These are phyloP conservation scores for Tyto alba DNA, from an alignment of 2,113 vertebrate genomes.

Conservation along the genomic window DNA sequence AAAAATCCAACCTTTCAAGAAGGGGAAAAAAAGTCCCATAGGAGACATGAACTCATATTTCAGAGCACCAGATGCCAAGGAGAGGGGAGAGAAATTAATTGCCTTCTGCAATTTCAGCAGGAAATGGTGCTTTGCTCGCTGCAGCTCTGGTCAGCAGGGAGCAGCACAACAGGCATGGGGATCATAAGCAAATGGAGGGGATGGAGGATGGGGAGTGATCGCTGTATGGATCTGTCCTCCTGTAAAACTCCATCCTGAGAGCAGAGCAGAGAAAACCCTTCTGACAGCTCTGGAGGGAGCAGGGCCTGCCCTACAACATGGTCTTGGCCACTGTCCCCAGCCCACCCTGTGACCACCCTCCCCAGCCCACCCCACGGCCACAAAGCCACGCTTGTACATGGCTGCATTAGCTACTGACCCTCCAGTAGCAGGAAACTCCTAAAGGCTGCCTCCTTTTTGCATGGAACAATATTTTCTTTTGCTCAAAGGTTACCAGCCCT, in stretches of 20 bases:
- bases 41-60: background rate
- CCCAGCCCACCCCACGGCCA: background rate
- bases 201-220: background rate
- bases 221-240: accelerated
- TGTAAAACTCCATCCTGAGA: background rate
- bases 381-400: background rate
- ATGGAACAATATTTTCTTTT: background rate
- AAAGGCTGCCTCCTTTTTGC: background rate
- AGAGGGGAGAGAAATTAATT: background rate
- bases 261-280: background rate
- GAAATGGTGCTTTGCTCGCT: background rate
- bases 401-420: accelerated
- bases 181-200: accelerated
- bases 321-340: background rate
- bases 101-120: background rate
- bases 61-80: background rate
- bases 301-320: background rate
- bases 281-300: background rate
- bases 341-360: background rate
- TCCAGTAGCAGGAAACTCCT: background rate
- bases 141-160: background rate
- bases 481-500: background rate
- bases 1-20: background rate
- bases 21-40: background rate
- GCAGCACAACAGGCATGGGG: accelerated